phyloP scores from a whole-genome alignment of 1,140 invertebrate species.

The Portunus trituberculatus region DNA sequence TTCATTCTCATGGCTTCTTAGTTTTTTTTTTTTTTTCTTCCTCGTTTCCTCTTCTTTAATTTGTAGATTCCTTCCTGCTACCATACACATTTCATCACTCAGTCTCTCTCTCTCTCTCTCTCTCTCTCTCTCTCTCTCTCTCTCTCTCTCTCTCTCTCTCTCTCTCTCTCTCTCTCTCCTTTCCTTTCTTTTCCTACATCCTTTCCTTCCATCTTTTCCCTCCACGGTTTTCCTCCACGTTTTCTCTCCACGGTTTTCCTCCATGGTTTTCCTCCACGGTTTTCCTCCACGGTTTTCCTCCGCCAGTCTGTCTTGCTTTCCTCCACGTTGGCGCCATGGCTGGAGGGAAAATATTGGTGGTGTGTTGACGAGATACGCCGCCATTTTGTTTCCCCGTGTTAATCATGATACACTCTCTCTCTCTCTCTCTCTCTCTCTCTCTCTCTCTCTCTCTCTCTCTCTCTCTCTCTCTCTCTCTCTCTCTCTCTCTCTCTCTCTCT shows the following conservation, averaged over 20 bases:
- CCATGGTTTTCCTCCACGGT: too few relatives aligned
- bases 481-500: background rate
- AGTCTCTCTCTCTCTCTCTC: too few relatives aligned
- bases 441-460: background rate
- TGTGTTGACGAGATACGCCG: background rate
- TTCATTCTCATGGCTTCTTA: background rate
- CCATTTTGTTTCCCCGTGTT: background rate
- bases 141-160: too few relatives aligned
- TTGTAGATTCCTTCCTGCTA: too few relatives aligned
- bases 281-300: background rate
- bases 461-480: background rate
- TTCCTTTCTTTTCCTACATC: background rate
- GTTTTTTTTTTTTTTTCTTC: background rate
- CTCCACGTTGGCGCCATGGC: background rate
- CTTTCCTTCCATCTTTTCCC: background rate
- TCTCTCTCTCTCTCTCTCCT: too few relatives aligned
- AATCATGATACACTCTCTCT: slow-evolving; percentile 1
- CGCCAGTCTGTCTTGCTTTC: background rate
- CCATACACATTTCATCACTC: too few relatives aligned
- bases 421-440: too few relatives aligned
- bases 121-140: too few relatives aligned
- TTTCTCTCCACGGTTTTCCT: background rate
- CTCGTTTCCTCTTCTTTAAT: background rate
- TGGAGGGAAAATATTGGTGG: background rate
- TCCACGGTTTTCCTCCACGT: background rate